A percentile compares a stretch with the other conserved stretches of the same genome.
Evolutionary conservation across 1,140 invertebrate genomes (phyloP).

Genomic region (Drosophila ironensis): DNA sequence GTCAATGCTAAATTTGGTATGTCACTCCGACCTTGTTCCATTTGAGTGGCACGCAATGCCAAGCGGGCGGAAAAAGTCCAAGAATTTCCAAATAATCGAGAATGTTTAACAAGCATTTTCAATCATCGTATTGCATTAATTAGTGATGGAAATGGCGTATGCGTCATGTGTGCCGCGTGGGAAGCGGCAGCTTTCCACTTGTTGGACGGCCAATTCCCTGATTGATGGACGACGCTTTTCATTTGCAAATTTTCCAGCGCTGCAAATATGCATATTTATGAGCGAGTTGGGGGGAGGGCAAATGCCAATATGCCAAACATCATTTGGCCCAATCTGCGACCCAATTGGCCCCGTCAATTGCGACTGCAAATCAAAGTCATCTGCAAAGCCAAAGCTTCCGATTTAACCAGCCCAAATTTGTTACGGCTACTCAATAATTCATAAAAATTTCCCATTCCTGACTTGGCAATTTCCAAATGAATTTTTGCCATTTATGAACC

Average conservation of each 20-base stretch:
- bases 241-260: conserved; percentile 33
- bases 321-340: conserved; percentile 1
- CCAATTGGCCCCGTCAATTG: conserved; percentile 12
- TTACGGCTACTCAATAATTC: conserved; percentile 15
- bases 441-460: conserved; percentile 33
- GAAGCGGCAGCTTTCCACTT: conserved; percentile 29
- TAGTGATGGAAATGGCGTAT: conserved; percentile 25
- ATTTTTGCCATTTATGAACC: conserved; percentile 7
- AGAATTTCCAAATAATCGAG: conserved; percentile 1
- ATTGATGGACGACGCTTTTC: conserved; percentile 37
- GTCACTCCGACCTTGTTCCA: conserved; percentile 14
- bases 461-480: conserved; percentile 20
- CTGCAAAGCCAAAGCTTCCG: too few relatives aligned
- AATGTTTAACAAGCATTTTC: neutral
- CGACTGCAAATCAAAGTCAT: conserved; percentile 9
- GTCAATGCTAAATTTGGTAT: conserved; percentile 21
- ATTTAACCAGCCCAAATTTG: conserved; percentile 5
- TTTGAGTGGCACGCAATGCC: conserved; percentile 6
- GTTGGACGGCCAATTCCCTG: conserved; percentile 25
- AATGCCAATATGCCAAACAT: conserved; percentile 29
- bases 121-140: conserved; percentile 32
- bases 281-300: neutral
- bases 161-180: conserved; percentile 21
- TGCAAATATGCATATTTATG: conserved; percentile 45
- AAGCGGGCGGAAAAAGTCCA: neutral